phyloP scores from a whole-genome alignment of 2,113 vertebrate species.

The Coracopsis vasa region DNA sequence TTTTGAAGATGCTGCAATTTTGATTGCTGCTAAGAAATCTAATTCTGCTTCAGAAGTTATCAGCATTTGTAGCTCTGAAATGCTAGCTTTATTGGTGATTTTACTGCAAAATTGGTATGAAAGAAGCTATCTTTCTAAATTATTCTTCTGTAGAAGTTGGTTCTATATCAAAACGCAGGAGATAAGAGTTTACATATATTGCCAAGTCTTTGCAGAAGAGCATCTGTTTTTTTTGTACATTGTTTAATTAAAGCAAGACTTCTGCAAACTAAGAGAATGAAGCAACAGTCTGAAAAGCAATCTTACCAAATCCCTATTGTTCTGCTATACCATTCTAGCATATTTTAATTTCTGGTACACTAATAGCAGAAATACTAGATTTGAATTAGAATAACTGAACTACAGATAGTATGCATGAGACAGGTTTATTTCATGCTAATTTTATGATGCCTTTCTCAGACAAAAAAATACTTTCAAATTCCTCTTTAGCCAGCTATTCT shows the following conservation, averaged over 20 bases:
- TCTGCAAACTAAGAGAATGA: background rate
- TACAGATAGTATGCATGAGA: background rate
- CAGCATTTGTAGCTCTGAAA: conserved; percentile 3
- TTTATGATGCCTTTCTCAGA: background rate
- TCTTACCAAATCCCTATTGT: background rate
- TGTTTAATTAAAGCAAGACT: conserved; percentile 3
- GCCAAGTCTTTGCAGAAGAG: background rate
- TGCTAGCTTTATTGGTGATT: background rate
- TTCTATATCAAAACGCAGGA: background rate
- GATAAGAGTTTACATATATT: background rate
- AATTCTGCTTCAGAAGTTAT: background rate
- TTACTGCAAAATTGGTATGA: background rate
- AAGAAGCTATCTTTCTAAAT: background rate
- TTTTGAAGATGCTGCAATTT: background rate
- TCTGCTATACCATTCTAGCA: background rate
- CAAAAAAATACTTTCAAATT: background rate
- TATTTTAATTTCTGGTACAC: background rate
- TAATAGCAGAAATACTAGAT: background rate
- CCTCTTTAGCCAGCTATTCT: background rate
- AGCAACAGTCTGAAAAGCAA: background rate
- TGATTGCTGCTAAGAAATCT: background rate
- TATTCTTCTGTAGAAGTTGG: background rate
- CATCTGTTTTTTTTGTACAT: background rate
- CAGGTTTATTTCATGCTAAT: background rate
- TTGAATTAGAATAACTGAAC: background rate